phyloP scores from a whole-genome alignment of 2,113 vertebrate genomes.

The Astur gentilis region DNA sequence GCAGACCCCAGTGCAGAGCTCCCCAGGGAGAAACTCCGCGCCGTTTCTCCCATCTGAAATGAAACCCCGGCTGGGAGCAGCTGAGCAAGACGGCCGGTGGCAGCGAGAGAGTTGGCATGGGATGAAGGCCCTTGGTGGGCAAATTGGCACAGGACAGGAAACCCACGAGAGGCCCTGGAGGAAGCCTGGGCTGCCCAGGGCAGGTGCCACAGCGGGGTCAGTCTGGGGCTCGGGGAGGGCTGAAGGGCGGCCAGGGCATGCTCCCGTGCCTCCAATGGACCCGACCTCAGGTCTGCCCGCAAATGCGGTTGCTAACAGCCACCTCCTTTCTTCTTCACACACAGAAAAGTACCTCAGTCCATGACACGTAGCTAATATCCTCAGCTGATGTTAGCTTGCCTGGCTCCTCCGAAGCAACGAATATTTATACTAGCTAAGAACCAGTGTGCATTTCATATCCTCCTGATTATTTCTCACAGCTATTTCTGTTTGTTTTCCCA shows the following conservation, averaged over 20 bases:
- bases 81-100: fast-evolving
- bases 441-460: not conserved
- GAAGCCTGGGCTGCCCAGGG: not conserved
- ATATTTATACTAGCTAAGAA: conserved; percentile 14
- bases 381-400: not conserved
- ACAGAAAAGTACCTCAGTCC: not conserved
- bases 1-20: not conserved
- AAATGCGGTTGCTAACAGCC: not conserved
- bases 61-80: not conserved
- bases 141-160: not conserved
- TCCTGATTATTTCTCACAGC: conserved; percentile 9
- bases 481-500: not conserved
- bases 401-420: conserved; percentile 18
- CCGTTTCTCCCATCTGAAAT: not conserved
- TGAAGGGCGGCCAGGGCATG: not conserved
- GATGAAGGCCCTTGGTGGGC: not conserved
- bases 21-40: not conserved
- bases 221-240: not conserved
- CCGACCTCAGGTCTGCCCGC: not conserved
- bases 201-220: fast-evolving
- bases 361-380: not conserved
- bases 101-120: not conserved
- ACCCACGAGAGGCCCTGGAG: not conserved
- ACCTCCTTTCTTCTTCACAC: not conserved
- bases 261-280: not conserved